Percentiles rank a stretch among this genome's conserved stretches.
Evolutionary conservation across 1,140 invertebrate species (phyloP).

Genomic region (Caenorhabditis briggsae): DNA sequence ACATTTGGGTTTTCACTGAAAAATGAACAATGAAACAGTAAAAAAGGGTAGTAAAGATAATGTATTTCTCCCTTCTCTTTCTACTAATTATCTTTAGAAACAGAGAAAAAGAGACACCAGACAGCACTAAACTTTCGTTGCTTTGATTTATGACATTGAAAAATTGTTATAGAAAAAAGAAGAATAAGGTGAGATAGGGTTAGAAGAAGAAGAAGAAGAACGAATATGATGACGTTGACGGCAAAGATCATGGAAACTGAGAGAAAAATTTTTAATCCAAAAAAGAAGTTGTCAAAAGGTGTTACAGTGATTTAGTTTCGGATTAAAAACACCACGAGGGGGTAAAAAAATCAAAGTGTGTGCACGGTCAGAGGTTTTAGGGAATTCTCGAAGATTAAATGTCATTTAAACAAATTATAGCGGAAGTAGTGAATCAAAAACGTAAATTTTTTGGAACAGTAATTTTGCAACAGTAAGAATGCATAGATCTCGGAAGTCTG

Average conservation of each 20-base stretch:
- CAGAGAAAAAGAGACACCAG: slow-evolving; percentile 9
- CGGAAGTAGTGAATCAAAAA: too few relatives aligned
- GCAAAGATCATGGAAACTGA: slow-evolving; percentile 15
- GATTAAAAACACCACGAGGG: too few relatives aligned
- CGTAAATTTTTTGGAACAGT: too few relatives aligned
- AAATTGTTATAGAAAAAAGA: background rate
- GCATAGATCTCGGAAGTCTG: too few relatives aligned
- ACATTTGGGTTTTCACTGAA: background rate
- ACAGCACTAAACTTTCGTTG: background rate
- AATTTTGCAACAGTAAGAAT: too few relatives aligned
- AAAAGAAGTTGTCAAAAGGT: too few relatives aligned
- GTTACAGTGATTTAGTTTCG: too few relatives aligned
- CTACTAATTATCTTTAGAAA: background rate
- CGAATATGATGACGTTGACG: slow-evolving; percentile 4
- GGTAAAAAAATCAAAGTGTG: too few relatives aligned
- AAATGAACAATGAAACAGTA: background rate
- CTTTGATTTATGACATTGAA: slow-evolving; percentile 12
- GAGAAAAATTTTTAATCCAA: background rate
- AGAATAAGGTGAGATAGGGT: background rate
- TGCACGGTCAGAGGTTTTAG: too few relatives aligned
- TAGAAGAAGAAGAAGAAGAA: background rate
- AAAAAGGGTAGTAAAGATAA: background rate
- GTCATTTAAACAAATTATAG: too few relatives aligned
- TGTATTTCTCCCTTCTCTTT: background rate
- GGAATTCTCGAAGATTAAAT: too few relatives aligned